Percentiles rank a stretch among this genome's conserved stretches.
These are phyloP conservation scores for Chrysolina americana DNA, from an alignment of 2,888 invertebrate genomes.

Conservation along the genomic window DNA sequence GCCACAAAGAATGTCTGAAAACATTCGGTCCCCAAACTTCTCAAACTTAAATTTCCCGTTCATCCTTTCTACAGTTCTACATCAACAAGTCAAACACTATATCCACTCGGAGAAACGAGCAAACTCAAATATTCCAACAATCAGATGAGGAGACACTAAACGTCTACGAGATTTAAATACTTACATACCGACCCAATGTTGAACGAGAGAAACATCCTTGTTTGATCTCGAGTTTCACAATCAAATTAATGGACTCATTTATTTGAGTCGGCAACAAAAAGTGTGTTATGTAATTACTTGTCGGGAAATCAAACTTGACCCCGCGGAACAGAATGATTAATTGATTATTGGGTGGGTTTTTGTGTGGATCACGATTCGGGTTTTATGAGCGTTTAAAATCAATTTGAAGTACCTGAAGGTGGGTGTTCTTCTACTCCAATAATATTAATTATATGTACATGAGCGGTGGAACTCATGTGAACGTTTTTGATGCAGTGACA, in stretches of 20 bases:
- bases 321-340: neutral
- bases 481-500: too few relatives aligned
- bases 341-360: slow-evolving; percentile 7
- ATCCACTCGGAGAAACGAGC: too few relatives aligned
- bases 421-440: neutral
- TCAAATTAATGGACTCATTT: slow-evolving; percentile 14
- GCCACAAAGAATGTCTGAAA: too few relatives aligned
- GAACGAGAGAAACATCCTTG: slow-evolving; percentile 4
- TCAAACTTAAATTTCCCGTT: too few relatives aligned
- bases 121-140: slow-evolving; percentile 3
- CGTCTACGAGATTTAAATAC: neutral
- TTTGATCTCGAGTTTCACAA: slow-evolving; percentile 15
- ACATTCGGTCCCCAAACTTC: too few relatives aligned
- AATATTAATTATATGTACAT: too few relatives aligned
- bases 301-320: neutral
- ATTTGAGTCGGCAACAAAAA: slow-evolving; percentile 7
- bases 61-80: neutral
- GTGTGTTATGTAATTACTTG: slow-evolving; percentile 8
- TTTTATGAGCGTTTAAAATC: neutral
- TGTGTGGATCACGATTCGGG: slow-evolving; percentile 6
- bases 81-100: too few relatives aligned
- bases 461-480: too few relatives aligned
- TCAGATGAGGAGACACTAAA: neutral
- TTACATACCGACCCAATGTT: neutral
- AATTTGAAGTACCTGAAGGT: neutral